Evolutionary conservation across 1,140 invertebrate species (phyloP), one percentile per base, ranked within the genome.

Genomic region (Heliconius congener): DNA sequence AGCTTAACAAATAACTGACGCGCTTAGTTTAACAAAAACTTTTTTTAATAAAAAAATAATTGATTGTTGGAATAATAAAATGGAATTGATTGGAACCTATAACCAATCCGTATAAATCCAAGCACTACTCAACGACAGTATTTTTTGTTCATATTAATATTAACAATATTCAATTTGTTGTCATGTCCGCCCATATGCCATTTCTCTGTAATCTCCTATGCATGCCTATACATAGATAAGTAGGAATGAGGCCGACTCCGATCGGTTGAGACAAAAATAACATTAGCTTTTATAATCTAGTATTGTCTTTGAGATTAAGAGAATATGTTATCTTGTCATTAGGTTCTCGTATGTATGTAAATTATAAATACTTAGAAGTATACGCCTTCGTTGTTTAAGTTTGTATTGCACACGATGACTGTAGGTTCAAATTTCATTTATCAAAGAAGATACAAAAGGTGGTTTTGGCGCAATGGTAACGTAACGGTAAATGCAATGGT

Each of bases 251-350:
- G 76, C 39, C 76, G 46, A 39, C 46, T n/a, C n/a, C 76, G 70
- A 76, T 77, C 70, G 11, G 30, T 55, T 72, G 76, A 72, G 30
- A 77, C 76, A 27, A 77, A 77, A 77, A 77, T 77, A 77, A 77
- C 76, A 72, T 77, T 77, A 77, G 23, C 66, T 70, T 77, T 46
- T 55, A 50, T 72, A 39, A 42, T 72, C 37, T 72, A 34, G 46
- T 77, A 72, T 77, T 77, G 76, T 55, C 37, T 77, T 52, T 71
- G 30, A 72, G 27, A 77, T 77, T 77, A 72, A 30, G 27, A 16
- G 60, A 66, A 66, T 66, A 66, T 30, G 11, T 66, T 66, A 66
- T 66, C 60, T 3, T 16, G 13, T 3, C 2, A 66, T 66, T 66
- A 66, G 60, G 3, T 66, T 66, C 60, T 66, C 4, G 27, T 66